A percentile compares a stretch with the other conserved stretches of the same genome.
These are phyloP conservation scores for Chymomyza fuscimana DNA, from an alignment of 2,888 invertebrate genomes.

Conservation along the genomic window DNA sequence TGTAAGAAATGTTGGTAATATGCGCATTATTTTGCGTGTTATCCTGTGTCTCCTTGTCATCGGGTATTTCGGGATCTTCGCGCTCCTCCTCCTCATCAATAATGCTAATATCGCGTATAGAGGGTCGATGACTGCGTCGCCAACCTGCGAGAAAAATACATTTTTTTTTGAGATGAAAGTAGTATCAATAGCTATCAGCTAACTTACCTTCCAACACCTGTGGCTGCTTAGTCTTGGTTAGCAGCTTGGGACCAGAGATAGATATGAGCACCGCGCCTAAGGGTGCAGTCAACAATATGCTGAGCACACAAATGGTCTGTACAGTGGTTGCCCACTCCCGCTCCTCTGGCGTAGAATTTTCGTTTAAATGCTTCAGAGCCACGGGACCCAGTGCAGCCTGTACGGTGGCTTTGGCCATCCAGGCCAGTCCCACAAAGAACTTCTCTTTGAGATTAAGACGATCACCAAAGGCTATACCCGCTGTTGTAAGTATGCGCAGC, in stretches of 20 bases:
- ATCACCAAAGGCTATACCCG: conserved; percentile 86
- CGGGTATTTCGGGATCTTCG: conserved; percentile 80
- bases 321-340: conserved; percentile 85
- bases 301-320: conserved; percentile 88
- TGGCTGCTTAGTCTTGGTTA: conserved; percentile 88
- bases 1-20: conserved; percentile 61
- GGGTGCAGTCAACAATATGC: conserved; percentile 91
- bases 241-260: conserved; percentile 87
- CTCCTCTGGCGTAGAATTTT: conserved; percentile 80
- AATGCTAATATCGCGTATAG: conserved; percentile 92
- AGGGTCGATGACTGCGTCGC: conserved; percentile 90
- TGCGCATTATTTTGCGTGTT: conserved; percentile 77
- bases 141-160: conserved; percentile 81
- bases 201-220: conserved; percentile 83
- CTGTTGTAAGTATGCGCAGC: conserved; percentile 85
- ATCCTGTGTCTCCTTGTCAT: conserved; percentile 74
- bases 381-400: conserved; percentile 93
- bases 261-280: conserved; percentile 91
- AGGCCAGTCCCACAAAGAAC: conserved; percentile 92
- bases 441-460: conserved; percentile 93
- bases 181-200: background rate
- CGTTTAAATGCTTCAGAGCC: conserved; percentile 84
- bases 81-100: conserved; percentile 90
- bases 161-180: background rate
- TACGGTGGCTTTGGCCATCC: conserved; percentile 99